A percentile compares a stretch with the other conserved stretches of the same genome.
Evolutionary conservation across 2,113 vertebrate genomes (phyloP).

Genomic region (Eurystomus gularis): DNA sequence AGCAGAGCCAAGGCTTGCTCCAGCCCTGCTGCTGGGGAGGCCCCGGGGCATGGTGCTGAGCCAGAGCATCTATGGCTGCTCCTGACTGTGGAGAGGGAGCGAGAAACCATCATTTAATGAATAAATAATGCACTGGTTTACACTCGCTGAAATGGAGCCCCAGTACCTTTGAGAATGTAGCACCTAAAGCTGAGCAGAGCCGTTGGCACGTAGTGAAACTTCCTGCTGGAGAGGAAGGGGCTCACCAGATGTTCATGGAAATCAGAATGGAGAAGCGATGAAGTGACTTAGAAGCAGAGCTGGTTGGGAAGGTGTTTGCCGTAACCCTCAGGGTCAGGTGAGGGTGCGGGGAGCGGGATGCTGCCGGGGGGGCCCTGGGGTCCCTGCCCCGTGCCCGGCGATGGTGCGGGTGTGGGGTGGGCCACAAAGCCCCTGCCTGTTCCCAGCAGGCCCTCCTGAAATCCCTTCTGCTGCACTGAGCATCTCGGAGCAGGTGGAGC

Average conservation of each 20-base stretch:
- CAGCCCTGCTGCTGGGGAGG: neutral
- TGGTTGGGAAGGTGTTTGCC: neutral
- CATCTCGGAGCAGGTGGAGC: accelerated
- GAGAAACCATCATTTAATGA: neutral
- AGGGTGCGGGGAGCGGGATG: accelerated
- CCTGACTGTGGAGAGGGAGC: neutral
- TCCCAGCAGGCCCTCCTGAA: accelerated
- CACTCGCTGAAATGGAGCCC: accelerated
- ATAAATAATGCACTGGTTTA: accelerated
- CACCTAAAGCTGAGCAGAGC: neutral
- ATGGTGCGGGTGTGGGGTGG: too few species aligned
- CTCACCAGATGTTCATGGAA: neutral
- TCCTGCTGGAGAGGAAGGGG: neutral
- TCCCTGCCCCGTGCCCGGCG: neutral
- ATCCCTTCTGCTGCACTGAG: neutral
- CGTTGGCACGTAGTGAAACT: accelerated
- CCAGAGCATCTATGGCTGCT: neutral
- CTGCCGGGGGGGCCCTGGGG: accelerated
- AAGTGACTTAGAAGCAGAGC: neutral
- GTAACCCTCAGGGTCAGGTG: accelerated
- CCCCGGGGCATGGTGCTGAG: neutral
- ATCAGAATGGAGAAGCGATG: neutral
- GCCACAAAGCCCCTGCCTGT: accelerated
- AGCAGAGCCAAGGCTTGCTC: neutral
- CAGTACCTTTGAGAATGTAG: accelerated